Percentiles rank a stretch among this genome's conserved stretches.
Evolutionary conservation across 2,888 invertebrate genomes (phyloP).

Genomic region (Hypsopygia costalis): DNA sequence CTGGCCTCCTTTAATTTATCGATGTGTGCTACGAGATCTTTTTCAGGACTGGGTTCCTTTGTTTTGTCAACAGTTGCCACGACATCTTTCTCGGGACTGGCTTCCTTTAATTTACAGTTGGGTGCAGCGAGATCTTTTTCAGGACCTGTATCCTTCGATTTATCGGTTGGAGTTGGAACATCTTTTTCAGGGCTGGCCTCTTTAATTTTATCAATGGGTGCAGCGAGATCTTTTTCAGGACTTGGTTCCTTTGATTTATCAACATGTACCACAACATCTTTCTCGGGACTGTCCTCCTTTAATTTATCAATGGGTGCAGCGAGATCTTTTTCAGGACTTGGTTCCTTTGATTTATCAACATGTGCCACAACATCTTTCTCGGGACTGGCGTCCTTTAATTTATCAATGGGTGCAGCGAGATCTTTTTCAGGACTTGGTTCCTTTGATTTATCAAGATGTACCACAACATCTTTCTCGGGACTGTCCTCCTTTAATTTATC

Average conservation of each 20-base stretch:
- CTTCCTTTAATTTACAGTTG: neutral
- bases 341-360: neutral
- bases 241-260: neutral
- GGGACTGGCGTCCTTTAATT: neutral
- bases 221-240: neutral
- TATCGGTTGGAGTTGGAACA: neutral
- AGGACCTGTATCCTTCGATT: conserved; percentile 9
- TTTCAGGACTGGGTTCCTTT: too few relatives aligned
- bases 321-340: neutral
- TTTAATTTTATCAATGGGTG: neutral
- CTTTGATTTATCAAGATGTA: neutral
- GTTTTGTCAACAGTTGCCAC: too few relatives aligned
- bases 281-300: neutral
- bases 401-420: neutral
- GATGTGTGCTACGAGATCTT: too few relatives aligned
- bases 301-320: neutral
- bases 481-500: too few relatives aligned
- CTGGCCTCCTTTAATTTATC: too few relatives aligned
- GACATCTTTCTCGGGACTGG: conserved; percentile 9
- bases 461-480: too few relatives aligned
- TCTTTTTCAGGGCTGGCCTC: conserved; percentile 10
- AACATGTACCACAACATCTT: neutral
- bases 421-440: neutral
- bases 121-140: conserved; percentile 14
- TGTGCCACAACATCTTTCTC: neutral